Evolutionary conservation across 35 echinoderm and acorn worm species (phyloP).

Genomic region (Strongylocentrotus purpuratus): DNA sequence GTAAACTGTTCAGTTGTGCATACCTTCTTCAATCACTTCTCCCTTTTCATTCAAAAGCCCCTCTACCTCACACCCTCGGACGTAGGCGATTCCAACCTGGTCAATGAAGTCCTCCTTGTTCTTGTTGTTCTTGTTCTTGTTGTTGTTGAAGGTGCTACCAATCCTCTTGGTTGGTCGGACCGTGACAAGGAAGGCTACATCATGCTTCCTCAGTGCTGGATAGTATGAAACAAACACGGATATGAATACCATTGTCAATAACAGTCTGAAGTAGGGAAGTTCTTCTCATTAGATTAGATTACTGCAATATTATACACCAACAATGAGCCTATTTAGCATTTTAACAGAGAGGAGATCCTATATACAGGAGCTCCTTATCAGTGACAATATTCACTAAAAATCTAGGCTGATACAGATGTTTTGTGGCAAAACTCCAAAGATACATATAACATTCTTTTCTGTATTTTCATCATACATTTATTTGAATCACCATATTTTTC

Average conservation of each 20-base stretch:
- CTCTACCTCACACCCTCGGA: conserved; percentile 96
- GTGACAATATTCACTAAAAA: too few species aligned
- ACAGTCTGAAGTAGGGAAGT: neutral
- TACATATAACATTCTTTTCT: too few species aligned
- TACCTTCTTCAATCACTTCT: conserved; percentile 96
- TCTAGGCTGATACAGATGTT: too few species aligned
- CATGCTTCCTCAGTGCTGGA: conserved; percentile 89
- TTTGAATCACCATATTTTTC: too few species aligned
- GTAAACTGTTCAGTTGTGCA: neutral
- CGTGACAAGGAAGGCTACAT: conserved; percentile 93
- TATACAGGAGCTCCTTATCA: too few species aligned
- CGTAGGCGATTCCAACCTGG: conserved; percentile 80
- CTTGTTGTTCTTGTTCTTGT: conserved; percentile 3
- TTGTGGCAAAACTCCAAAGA: too few species aligned
- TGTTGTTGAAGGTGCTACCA: conserved; percentile 57
- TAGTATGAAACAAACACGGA: neutral
- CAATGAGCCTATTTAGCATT: too few species aligned
- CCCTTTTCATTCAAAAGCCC: conserved; percentile 89
- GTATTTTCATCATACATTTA: too few species aligned
- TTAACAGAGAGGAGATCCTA: too few species aligned
- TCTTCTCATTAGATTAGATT: too few species aligned
- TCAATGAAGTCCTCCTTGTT: conserved; percentile 83
- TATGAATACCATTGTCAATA: neutral
- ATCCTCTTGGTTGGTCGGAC: conserved; percentile 73
- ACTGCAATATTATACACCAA: too few species aligned